phyloP scores from a whole-genome alignment of 2,113 vertebrate genomes.

The Dasypus novemcinctus region DNA sequence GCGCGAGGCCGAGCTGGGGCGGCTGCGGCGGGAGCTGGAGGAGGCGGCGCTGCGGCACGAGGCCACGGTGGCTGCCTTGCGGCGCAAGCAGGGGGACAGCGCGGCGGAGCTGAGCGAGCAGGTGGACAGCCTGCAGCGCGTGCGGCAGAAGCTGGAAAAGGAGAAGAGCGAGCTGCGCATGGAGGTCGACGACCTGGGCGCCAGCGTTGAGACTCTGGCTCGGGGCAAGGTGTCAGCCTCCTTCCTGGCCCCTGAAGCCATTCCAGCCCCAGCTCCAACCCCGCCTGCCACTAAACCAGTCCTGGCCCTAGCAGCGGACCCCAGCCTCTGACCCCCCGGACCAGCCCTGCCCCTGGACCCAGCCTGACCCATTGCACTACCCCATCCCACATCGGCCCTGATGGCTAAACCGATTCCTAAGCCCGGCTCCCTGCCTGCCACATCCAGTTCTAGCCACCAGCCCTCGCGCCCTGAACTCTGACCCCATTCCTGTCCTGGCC shows the following conservation, averaged over 20 bases:
- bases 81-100: conserved; percentile 91
- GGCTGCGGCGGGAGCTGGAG: conserved; percentile 92
- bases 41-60: conserved; percentile 92
- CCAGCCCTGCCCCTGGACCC: not conserved
- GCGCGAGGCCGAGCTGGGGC: conserved; percentile 89
- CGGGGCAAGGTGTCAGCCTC: conserved; percentile 88
- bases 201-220: conserved; percentile 90
- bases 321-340: not conserved
- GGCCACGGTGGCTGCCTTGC: conserved; percentile 84
- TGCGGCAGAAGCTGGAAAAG: conserved; percentile 96
- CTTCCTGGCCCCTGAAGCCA: rapidly evolving
- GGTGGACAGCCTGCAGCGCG: conserved; percentile 91
- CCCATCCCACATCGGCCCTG: not conserved
- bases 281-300: not conserved
- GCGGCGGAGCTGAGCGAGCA: conserved; percentile 91
- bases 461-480: not conserved
- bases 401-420: not conserved
- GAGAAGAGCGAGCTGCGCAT: conserved; percentile 93
- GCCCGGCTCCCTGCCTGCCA: not conserved
- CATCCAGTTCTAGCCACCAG: not conserved
- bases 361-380: not conserved
- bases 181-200: conserved; percentile 91
- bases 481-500: not conserved
- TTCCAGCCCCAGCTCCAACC: not conserved
- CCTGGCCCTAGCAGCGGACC: not conserved